A percentile compares a stretch with the other conserved stretches of the same genome.
phyloP scores from a whole-genome alignment of 2,888 invertebrate genomes.

The Metopia argyrocephala region DNA sequence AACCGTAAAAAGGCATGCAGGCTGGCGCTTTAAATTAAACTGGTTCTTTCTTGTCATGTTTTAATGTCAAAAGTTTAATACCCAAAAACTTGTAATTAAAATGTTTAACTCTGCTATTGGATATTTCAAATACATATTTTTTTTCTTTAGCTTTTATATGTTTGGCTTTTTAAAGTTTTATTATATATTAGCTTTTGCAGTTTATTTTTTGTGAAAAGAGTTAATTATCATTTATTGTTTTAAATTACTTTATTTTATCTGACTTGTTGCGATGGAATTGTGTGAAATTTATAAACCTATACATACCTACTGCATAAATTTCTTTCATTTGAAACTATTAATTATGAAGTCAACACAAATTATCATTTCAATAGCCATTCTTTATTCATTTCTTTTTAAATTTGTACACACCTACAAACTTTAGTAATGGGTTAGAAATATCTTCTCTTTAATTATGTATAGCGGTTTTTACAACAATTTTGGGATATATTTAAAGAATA shows the following conservation, averaged over 20 bases:
- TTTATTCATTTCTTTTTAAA: too few relatives aligned
- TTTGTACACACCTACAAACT: too few relatives aligned
- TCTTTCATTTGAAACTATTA: not conserved
- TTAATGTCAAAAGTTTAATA: conserved; percentile 16
- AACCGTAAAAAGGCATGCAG: conserved; percentile 5
- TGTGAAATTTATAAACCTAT: not conserved
- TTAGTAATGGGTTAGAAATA: too few relatives aligned
- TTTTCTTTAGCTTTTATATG: not conserved
- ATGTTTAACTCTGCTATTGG: not conserved
- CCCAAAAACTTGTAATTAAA: not conserved
- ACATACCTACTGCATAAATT: not conserved
- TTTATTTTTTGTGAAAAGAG: not conserved
- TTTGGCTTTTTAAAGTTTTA: not conserved
- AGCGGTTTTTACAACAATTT: too few relatives aligned
- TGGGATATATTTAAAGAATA: too few relatives aligned
- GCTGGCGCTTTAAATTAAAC: conserved; percentile 33
- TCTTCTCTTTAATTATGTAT: too few relatives aligned
- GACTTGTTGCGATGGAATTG: not conserved
- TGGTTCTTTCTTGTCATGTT: conserved; percentile 5
- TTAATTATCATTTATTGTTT: not conserved
- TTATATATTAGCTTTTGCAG: too few relatives aligned
- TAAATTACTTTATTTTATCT: not conserved
- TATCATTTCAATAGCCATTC: not conserved
- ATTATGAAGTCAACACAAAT: not conserved
- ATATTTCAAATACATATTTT: not conserved